Conservation (phyloP, 2,113 vertebrate species). For the Misgurnus anguillicaudatus region DNA sequence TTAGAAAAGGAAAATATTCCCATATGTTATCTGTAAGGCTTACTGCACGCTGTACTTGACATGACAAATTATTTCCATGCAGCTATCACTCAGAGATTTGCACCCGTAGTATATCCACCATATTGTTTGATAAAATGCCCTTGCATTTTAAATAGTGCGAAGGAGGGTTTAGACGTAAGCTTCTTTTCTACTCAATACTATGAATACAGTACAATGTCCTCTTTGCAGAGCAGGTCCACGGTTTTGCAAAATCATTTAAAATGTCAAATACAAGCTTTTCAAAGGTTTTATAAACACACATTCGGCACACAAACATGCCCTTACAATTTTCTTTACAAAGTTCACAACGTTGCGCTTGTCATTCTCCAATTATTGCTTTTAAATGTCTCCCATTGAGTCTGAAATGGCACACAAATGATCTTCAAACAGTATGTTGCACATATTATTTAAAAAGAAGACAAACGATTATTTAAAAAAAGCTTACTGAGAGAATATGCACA, state of each 20-base stretch:
- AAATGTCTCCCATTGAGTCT: conserved; percentile 4
- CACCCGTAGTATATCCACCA: conserved; percentile 8
- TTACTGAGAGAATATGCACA: neutral
- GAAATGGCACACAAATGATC: conserved; percentile 12
- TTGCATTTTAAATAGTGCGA: conserved; percentile 20
- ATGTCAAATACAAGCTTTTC: conserved; percentile 1
- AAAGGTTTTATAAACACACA: neutral
- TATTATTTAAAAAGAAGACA: neutral
- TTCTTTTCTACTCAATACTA: conserved; percentile 33
- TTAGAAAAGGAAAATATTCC: conserved; percentile 6
- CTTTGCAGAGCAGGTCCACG: conserved; percentile 2
- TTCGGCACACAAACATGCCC: neutral
- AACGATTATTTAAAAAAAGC: neutral
- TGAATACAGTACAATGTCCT: neutral
- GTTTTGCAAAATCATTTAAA: neutral
- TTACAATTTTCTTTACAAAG: neutral
- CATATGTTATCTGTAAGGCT: conserved; percentile 7
- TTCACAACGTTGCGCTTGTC: neutral
- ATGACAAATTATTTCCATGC: conserved; percentile 5
- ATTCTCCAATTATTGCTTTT: conserved; percentile 1
- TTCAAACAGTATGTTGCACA: conserved; percentile 19
- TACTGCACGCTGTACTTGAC: conserved; percentile 20
- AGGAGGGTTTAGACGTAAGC: conserved; percentile 31
- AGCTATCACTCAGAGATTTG: conserved; percentile 9
- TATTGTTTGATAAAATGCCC: conserved; percentile 22